Evolutionary conservation across 2,888 invertebrate species (phyloP).

Genomic region (Clivina fossor): DNA sequence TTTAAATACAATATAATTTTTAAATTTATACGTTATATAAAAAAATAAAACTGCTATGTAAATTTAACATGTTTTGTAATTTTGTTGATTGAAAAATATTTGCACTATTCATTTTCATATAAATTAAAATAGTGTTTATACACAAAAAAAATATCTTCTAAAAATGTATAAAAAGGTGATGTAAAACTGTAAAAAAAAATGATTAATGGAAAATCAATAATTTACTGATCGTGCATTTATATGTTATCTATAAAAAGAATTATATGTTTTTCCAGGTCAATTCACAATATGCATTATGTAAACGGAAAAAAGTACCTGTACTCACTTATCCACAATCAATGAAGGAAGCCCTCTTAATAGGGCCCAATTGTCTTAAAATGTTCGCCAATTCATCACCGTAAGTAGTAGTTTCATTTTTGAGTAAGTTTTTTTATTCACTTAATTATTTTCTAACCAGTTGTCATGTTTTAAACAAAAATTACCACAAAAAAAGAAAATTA

Average conservation of each 20-base stretch:
- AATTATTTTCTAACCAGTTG: not conserved
- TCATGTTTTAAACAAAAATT: too few species aligned
- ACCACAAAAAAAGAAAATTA: too few species aligned
- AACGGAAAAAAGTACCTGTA: slow-evolving; percentile 68
- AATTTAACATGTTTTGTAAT: too few species aligned
- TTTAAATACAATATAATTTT: too few species aligned
- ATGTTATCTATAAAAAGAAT: slow-evolving; percentile 1
- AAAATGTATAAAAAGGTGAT: not conserved
- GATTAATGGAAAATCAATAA: too few species aligned
- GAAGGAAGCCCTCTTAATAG: slow-evolving; percentile 73
- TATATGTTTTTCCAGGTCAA: slow-evolving; percentile 50
- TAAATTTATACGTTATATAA: too few species aligned
- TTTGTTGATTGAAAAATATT: too few species aligned
- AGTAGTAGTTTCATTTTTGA: slow-evolving; percentile 39
- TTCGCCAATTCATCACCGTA: slow-evolving; percentile 58
- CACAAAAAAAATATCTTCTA: not conserved
- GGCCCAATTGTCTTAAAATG: slow-evolving; percentile 66
- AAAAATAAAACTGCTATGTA: too few species aligned
- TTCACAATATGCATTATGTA: slow-evolving; percentile 65
- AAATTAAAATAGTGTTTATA: too few species aligned
- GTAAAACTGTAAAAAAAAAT: not conserved
- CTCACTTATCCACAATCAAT: slow-evolving; percentile 85
- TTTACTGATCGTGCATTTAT: too few species aligned
- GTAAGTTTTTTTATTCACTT: slow-evolving; percentile 1
- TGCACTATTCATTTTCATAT: too few species aligned